Evolutionary conservation across 2,113 vertebrate species (phyloP), one percentile per base, ranked within the genome.

Genomic region (Lathamus discolor): DNA sequence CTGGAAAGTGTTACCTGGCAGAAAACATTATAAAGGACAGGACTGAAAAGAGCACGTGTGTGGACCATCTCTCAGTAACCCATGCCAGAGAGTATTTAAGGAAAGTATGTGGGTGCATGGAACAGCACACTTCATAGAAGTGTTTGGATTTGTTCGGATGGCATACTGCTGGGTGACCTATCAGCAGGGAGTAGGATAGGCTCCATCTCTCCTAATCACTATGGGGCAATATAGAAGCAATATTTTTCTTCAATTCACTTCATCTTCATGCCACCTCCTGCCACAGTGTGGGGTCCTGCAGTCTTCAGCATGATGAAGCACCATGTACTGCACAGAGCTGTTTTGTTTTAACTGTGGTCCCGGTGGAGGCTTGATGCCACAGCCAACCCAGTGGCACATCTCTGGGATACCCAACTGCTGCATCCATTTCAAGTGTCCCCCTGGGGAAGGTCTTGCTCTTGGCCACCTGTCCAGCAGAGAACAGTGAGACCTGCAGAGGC

Each of bases 241-340:
- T 9, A 19, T 54, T 62, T 52, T 22, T 29, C 41, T 74, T 61
- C 7, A 17, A 67, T 37, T 48, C 27, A 7, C 20, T 28, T 27
- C 57, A 22, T n/a, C 51, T 28, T 66, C 76, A 61, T 41, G 79
- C 29, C 73, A 20, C 35, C 35, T 62, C 48, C 70, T 57, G 25
- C 22, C 35, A 14, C 1, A 0, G 27, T 7, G 0, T 7, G 19
- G 29, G 37, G 10, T 39, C 27, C 28, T 7, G 0, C 0, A 0
- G 22, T 17, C 43, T 51, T 7, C 49, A 44, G 49, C 3, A 1
- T 24, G 44, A 22, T 61, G 43, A 39, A 44, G 57, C 33, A 7
- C 49, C 1, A 0, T n/a, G 18, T 18, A 2, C 52, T 12, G 33
- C 66, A 25, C 13, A 33, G 66, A 20, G 29, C 31, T 48, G 57